Conservation (phyloP, 2,888 invertebrate species). For the Tiliacea aurago region DNA sequence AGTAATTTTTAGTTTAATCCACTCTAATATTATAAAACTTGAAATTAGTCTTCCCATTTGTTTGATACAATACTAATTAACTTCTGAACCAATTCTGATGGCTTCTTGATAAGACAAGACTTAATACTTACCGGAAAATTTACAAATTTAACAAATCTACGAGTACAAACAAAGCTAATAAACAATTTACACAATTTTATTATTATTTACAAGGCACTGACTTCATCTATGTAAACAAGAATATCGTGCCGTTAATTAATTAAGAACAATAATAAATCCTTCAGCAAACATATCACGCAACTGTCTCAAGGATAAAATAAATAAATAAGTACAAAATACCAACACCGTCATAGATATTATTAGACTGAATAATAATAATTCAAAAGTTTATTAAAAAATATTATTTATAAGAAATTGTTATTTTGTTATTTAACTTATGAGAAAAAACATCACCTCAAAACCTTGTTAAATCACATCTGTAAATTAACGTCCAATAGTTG, state of each 20-base stretch:
- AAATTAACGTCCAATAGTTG: neutral
- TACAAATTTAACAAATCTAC: neutral
- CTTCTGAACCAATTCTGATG: neutral
- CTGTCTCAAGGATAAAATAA: conserved; percentile 57
- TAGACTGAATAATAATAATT: conserved; percentile 3
- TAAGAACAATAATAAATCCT: conserved; percentile 53
- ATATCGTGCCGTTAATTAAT: conserved; percentile 45
- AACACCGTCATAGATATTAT: conserved; percentile 11
- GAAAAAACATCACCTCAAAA: neutral
- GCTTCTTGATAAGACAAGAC: neutral
- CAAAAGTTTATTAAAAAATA: neutral
- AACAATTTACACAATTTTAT: conserved; percentile 18
- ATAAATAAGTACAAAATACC: conserved; percentile 7
- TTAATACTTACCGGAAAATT: too few species aligned
- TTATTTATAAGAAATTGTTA: too few species aligned
- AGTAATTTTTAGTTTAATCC: neutral
- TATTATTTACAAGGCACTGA: conserved; percentile 21
- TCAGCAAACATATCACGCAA: conserved; percentile 23
- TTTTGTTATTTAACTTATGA: neutral
- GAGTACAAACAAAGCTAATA: conserved; percentile 2
- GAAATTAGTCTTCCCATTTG: neutral
- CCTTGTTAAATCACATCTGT: neutral
- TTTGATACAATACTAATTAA: neutral
- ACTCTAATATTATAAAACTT: too few species aligned
- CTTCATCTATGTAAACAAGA: conserved; percentile 44